These are phyloP conservation scores for Glaucomys volans DNA, from an alignment of 2,113 vertebrate species.

Conservation along the genomic window DNA sequence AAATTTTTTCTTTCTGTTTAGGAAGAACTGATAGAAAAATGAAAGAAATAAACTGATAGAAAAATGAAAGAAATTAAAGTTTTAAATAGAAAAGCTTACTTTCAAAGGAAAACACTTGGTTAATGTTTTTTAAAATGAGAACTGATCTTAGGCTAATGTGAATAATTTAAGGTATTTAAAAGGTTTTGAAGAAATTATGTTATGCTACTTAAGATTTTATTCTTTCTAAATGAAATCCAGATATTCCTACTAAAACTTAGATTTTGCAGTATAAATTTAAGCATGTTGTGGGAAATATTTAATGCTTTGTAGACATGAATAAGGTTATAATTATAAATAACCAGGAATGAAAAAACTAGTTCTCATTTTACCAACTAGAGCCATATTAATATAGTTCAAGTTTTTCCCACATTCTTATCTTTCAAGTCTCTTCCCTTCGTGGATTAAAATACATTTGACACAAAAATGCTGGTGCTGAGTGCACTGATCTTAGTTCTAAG, in stretches of 20 bases:
- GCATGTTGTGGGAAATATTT: neutral
- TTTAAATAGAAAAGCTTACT: constrained; percentile 24
- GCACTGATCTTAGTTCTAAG: neutral
- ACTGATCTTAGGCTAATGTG: neutral
- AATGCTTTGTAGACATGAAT: neutral
- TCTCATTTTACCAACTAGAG: constrained; percentile 1
- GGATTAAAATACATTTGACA: neutral
- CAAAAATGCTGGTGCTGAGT: neutral
- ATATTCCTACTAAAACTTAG: neutral
- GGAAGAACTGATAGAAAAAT: constrained; percentile 12
- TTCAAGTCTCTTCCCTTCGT: neutral
- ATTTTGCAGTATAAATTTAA: constrained; percentile 2
- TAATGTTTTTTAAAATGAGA: constrained; percentile 46
- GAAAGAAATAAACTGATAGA: constrained; percentile 28
- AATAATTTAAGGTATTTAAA: constrained; percentile 18
- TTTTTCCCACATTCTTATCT: constrained; percentile 43
- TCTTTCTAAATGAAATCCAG: neutral
- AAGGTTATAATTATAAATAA: neutral
- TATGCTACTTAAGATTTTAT: constrained; percentile 11
- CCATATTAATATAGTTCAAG: neutral
- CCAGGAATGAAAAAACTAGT: neutral
- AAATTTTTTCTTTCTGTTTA: neutral
- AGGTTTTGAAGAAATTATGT: neutral
- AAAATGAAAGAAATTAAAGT: neutral
- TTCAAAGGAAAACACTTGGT: constrained; percentile 26